A percentile compares a stretch with the other conserved stretches of the same genome.
Conservation (phyloP, 2,113 vertebrate species). For the Rissa tridactyla region DNA sequence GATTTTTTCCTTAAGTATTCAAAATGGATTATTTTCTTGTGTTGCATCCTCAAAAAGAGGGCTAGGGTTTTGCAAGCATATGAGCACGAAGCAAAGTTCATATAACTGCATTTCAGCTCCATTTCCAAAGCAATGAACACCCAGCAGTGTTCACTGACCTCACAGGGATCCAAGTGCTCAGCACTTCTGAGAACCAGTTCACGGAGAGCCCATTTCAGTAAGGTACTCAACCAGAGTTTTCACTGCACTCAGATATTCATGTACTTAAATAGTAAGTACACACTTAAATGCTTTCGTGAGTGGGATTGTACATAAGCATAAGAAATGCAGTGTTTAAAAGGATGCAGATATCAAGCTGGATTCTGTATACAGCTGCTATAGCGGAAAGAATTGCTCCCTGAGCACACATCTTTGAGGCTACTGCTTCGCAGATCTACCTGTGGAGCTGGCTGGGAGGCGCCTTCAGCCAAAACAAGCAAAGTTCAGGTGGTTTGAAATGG, state of each 20-base stretch:
- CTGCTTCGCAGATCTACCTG: not conserved
- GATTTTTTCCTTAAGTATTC: not conserved
- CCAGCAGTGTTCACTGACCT: not conserved
- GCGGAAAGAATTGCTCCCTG: not conserved
- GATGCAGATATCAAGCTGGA: not conserved
- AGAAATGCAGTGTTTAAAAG: not conserved
- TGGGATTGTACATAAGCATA: not conserved
- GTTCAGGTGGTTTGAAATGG: not conserved
- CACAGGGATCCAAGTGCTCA: not conserved
- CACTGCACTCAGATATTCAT: not conserved
- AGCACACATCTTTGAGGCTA: not conserved
- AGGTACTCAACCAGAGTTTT: not conserved
- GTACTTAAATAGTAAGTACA: not conserved
- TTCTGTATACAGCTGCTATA: not conserved
- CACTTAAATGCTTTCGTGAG: not conserved
- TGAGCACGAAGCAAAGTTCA: not conserved
- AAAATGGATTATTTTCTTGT: not conserved
- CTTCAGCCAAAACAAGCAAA: not conserved
- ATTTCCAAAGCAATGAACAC: not conserved
- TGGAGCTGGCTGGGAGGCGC: not conserved
- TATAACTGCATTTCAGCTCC: not conserved
- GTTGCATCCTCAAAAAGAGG: not conserved
- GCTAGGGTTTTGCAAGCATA: not conserved
- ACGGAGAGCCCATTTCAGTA: not conserved
- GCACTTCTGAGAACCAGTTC: not conserved